These are phyloP conservation scores for Anolis sagrei DNA, from an alignment of 2,113 vertebrate species.

Conservation along the genomic window DNA sequence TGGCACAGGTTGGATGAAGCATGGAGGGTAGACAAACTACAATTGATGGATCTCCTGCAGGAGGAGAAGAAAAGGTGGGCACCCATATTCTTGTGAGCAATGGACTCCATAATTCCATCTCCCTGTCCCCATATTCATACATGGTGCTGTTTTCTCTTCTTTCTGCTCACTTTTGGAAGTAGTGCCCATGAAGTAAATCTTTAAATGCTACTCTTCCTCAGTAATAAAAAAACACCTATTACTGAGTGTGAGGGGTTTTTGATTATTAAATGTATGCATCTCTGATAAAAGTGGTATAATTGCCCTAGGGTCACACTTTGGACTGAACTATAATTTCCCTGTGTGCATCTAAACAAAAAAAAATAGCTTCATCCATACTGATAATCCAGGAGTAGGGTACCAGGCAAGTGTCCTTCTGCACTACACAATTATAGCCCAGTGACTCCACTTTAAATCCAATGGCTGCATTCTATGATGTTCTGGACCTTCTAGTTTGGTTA, in stretches of 20 bases:
- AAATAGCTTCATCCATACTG: no score
- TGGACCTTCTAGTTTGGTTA: background rate
- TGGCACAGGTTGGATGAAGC: background rate
- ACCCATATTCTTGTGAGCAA: background rate
- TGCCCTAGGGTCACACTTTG: background rate
- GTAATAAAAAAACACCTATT: background rate
- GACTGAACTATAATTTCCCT: background rate
- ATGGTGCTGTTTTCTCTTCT: background rate
- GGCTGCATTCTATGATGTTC: background rate
- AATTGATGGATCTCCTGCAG: slow-evolving; percentile 29
- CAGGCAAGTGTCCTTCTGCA: no score
- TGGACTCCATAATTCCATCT: background rate
- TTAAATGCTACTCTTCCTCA: background rate
- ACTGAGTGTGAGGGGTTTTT: background rate
- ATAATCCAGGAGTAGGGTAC: background rate
- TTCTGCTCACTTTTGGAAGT: background rate
- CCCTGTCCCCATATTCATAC: background rate
- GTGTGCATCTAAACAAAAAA: background rate
- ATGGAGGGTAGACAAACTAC: slow-evolving; percentile 1
- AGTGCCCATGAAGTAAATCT: background rate
- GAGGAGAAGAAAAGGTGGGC: slow-evolving; percentile 32
- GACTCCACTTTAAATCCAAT: no score
- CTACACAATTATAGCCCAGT: no score
- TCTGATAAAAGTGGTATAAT: background rate
- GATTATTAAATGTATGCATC: background rate